phyloP scores from a whole-genome alignment of 1,140 invertebrate species.

The Drosophila busckii region DNA sequence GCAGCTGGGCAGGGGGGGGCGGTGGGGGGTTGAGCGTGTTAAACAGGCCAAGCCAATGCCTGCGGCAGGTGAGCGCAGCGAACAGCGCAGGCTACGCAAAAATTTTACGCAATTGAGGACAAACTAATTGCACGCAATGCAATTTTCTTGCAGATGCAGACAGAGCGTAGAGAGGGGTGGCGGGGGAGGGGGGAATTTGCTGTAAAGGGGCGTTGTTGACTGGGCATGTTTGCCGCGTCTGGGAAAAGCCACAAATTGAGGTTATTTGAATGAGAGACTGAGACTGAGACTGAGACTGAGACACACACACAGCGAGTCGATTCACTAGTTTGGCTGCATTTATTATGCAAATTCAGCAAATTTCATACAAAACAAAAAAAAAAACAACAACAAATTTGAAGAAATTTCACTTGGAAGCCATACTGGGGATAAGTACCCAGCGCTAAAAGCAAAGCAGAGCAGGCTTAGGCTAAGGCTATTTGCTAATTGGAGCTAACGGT shows the following conservation, averaged over 20 bases:
- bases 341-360: constrained; percentile 25
- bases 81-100: constrained; percentile 21
- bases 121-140: constrained; percentile 29
- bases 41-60: constrained; percentile 6
- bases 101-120: constrained; percentile 59
- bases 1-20: background rate
- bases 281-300: too few species aligned
- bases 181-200: background rate
- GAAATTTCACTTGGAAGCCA: too few species aligned
- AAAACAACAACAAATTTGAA: too few species aligned
- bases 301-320: too few species aligned
- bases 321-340: background rate
- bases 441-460: background rate
- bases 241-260: constrained; percentile 16
- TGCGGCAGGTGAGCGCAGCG: constrained; percentile 38
- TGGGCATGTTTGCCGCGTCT: background rate
- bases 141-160: constrained; percentile 1
- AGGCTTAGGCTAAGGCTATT: too few species aligned
- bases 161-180: background rate
- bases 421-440: too few species aligned
- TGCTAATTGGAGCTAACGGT: too few species aligned
- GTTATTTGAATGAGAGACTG: constrained; percentile 28
- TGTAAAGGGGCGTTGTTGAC: background rate
- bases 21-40: background rate
- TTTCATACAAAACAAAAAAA: constrained; percentile 13